These are phyloP conservation scores for Dipodomys merriami DNA, from an alignment of 2,113 vertebrate genomes.

Conservation along the genomic window DNA sequence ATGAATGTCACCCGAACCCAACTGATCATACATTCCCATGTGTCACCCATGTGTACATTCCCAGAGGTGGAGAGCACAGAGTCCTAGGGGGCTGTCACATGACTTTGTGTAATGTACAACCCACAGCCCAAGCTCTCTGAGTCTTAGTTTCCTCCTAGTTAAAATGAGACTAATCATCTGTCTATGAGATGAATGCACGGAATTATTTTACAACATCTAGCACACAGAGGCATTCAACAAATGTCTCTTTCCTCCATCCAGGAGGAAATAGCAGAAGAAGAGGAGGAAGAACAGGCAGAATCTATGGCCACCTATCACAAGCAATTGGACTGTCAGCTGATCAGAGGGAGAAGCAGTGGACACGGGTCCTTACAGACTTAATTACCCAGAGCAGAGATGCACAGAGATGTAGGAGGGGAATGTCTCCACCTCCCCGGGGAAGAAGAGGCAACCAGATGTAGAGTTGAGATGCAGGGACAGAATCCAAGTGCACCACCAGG, in stretches of 20 bases:
- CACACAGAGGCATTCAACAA: background rate
- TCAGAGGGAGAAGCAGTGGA: background rate
- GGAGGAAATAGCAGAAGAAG: background rate
- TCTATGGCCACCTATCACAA: background rate
- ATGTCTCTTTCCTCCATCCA: background rate
- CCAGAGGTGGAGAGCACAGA: background rate
- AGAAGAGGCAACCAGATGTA: background rate
- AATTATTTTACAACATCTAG: background rate
- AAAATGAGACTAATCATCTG: background rate
- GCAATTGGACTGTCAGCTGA: background rate
- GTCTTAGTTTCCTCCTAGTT: background rate
- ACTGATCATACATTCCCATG: background rate
- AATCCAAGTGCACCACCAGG: background rate
- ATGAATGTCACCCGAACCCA: conserved; percentile 16
- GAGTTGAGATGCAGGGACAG: background rate
- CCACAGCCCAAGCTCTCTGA: background rate
- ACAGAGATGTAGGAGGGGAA: background rate
- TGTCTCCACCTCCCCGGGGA: background rate
- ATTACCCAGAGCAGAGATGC: background rate
- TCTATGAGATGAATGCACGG: background rate
- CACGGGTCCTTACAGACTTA: background rate
- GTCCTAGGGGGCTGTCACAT: background rate
- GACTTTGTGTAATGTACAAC: background rate
- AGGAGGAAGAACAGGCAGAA: too few relatives aligned
- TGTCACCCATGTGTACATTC: conserved; percentile 21